Evolutionary conservation across 2,888 invertebrate genomes (phyloP).

Genomic region (Cephus rjabovi): DNA sequence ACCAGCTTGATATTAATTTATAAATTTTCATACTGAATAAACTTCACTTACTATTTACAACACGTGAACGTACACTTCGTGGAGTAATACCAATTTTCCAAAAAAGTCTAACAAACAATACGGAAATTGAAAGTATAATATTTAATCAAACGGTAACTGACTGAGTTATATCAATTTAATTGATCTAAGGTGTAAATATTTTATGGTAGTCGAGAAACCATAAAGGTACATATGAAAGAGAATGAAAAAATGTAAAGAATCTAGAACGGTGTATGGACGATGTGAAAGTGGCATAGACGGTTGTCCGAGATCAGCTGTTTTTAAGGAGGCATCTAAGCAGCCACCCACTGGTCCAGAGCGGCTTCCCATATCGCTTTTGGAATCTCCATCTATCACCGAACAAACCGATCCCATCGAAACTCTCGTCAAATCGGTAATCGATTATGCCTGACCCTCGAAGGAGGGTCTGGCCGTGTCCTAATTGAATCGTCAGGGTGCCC

Average conservation of each 20-base stretch:
- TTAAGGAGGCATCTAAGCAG: background rate
- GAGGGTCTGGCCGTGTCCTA: conserved; percentile 38
- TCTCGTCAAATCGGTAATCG: conserved; percentile 48
- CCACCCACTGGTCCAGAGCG: conserved; percentile 4
- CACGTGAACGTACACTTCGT: background rate
- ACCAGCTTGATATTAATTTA: background rate
- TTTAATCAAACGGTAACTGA: background rate
- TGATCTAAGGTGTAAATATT: background rate
- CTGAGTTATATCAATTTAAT: background rate
- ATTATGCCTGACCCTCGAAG: conserved; percentile 38
- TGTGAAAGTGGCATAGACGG: background rate
- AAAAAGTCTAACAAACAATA: background rate
- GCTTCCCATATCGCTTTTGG: conserved; percentile 10
- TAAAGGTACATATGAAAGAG: background rate
- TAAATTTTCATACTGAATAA: background rate
- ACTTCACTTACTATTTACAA: background rate
- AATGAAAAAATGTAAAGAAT: background rate
- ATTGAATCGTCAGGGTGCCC: conserved; percentile 60
- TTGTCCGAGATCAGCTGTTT: background rate
- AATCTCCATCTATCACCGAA: conserved; percentile 40
- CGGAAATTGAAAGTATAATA: background rate
- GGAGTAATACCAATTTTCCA: background rate
- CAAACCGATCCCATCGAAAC: conserved; percentile 39
- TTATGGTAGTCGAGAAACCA: background rate
- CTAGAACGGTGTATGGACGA: background rate